Base-by-base conservation (phyloP, 2,888 invertebrate genomes). In the Heliconius erato region DNA sequence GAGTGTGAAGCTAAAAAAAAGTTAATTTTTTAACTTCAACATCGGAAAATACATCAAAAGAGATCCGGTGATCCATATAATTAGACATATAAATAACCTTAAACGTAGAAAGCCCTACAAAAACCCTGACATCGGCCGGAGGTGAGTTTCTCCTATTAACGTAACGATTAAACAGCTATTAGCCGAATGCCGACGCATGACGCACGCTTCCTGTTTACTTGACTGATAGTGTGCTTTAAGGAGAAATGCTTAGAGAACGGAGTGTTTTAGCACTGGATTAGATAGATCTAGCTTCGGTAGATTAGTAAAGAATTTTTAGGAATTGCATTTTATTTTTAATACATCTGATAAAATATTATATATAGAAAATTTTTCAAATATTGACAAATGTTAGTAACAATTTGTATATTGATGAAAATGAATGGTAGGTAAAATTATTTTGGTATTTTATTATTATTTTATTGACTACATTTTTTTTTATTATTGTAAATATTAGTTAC, bases 141-240 rank as follows among this genome's bases (percentile, higher is more conserved):
- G 92, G 89, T 91, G 90, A 88, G 91, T 95, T 94, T 95, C 94
- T 92, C 94, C 93, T 88, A 94, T 94, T 94, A 94, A 91, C 88
- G 88, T 89, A 88, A 91, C 91, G 90, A 93, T 93, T 94, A 93
- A 91, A 89, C 89, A 88, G 85, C 89, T 91, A 93, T 94, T 94
- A 93, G 91, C 90, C 88, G 92, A 91, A 92, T 94, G 88, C 92
- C 92, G 87, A 86, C 90, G 89, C 87, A 86, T 82, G 85, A 81
- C 85, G 74, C 84, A 84, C 86, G 89, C 89, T 94, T 94, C 94
- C 94, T 94, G 93, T 93, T 91, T 88, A 88, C 89, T 81, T 86
- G 77, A 84, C 81, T 83, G 82, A 83, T 85, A 80, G 80, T 84
- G 81, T 82, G 79, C 84, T 84, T 81, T 80, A 59, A 40, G 76